These are phyloP conservation scores for Pygocentrus nattereri DNA, from an alignment of 2,797 vertebrate species.

Conservation along the genomic window DNA sequence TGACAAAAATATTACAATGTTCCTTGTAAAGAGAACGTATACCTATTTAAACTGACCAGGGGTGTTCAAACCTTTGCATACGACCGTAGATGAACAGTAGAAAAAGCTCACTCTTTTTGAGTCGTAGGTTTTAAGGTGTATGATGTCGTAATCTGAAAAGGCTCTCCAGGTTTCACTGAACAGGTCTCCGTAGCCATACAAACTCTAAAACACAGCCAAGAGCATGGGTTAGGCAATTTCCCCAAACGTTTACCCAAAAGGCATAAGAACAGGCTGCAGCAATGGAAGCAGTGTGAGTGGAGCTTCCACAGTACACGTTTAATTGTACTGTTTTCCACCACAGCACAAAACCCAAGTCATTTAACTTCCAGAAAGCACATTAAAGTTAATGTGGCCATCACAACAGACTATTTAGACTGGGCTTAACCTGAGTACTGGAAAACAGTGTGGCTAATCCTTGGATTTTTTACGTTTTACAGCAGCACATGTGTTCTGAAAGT, in stretches of 20 bases:
- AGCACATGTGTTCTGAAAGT: not conserved
- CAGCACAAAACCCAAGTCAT: too few species aligned
- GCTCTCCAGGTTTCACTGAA: slow-evolving; percentile 94
- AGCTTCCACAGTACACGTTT: too few species aligned
- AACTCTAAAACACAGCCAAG: slow-evolving; percentile 79
- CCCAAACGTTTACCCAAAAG: not conserved
- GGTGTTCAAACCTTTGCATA: not conserved
- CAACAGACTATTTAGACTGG: not conserved
- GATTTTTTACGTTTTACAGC: not conserved
- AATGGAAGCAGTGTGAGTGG: too few species aligned
- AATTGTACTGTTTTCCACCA: too few species aligned
- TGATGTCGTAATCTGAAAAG: slow-evolving; percentile 89
- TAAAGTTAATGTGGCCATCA: not conserved
- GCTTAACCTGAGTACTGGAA: not conserved
- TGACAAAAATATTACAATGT: too few species aligned
- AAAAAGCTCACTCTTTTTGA: slow-evolving; percentile 86
- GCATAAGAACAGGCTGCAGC: too few species aligned
- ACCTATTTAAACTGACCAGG: too few species aligned
- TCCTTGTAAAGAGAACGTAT: too few species aligned
- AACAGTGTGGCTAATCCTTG: not conserved
- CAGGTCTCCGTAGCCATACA: slow-evolving; percentile 93
- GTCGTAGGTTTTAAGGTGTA: slow-evolving; percentile 94
- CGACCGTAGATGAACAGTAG: too few species aligned
- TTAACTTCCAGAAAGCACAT: not conserved
- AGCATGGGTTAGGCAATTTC: not conserved